A percentile compares a stretch with the other conserved stretches of the same genome.
phyloP scores from a whole-genome alignment of 2,797 vertebrate species.

The Catostomus latipinnis region DNA sequence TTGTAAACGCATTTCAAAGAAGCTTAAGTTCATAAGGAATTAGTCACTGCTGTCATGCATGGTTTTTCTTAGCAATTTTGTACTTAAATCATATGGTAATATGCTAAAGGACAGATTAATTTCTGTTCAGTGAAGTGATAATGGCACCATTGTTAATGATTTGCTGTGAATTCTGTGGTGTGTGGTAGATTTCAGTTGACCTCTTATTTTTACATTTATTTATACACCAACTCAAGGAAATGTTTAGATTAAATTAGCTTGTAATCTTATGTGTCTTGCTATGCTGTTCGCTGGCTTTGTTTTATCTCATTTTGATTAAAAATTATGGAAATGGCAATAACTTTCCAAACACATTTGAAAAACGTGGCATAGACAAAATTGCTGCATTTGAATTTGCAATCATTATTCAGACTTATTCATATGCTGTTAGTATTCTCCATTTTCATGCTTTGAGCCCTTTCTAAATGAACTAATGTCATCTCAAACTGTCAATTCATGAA shows the following conservation, averaged over 20 bases:
- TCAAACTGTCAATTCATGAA: constrained; percentile 21
- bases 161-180: constrained; percentile 44
- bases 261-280: constrained; percentile 17
- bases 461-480: constrained; percentile 23
- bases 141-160: constrained; percentile 34
- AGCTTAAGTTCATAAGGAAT: neutral
- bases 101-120: constrained; percentile 8
- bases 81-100: constrained; percentile 28
- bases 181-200: constrained; percentile 24
- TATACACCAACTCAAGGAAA: constrained; percentile 14
- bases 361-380: neutral
- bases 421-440: constrained; percentile 16
- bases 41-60: neutral
- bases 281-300: neutral
- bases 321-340: constrained; percentile 19
- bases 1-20: constrained; percentile 18
- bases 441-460: constrained; percentile 3
- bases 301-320: constrained; percentile 20
- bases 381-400: constrained; percentile 22
- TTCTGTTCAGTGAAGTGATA: constrained; percentile 24
- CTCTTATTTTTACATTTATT: constrained; percentile 30
- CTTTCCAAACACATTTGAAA: neutral
- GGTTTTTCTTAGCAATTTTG: constrained; percentile 37
- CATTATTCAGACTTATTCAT: constrained; percentile 34
- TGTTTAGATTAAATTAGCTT: constrained; percentile 12